Evolutionary conservation across 1,140 invertebrate genomes (phyloP), one percentile per base, ranked within the genome.

Genomic region (Stenopsyche tienmushanensis): DNA sequence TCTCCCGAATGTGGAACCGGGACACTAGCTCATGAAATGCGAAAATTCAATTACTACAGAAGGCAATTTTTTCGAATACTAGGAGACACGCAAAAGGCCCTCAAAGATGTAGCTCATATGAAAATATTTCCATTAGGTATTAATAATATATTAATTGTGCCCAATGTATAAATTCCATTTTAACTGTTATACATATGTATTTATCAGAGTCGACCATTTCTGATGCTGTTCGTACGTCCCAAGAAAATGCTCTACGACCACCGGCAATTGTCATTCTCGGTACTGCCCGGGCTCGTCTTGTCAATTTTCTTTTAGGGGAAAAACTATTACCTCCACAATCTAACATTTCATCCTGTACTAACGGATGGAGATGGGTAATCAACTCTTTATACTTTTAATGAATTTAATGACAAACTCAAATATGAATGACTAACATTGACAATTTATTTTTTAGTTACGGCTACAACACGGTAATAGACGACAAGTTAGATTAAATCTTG

Each of bases 291-390:
- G 89, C 88, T 2, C 76, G 85, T 9, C 75, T 93, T 39, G 82
- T 91, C 1, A 92, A 93, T 75, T 84, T 85, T 70, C 77, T 93
- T 23, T 80, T 93, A 47, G 85, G 84, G 1, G 76, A 82, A 64
- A 76, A 82, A 34, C 77, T 90, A 52, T 75, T 93, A 17, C 90
- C 90, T 0, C 59, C 82, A 8, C 81, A 83, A 34, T 78, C 74
- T 10, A 72, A 74, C 44, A 21, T 57, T 0, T n/a, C 44, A 10
- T 24, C 72, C 0, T 52, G 73, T 13, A 74, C 76, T 0, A 73
- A 73, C 20, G 75, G 76, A 0, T 90, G 88, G 82, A 77, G 89
- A 75, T 89, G 88, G 86, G 85, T 92, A 68, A 83, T 5, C 41
- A 20, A 39, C 41, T 55, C 17, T 3, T 63, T 17, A 47, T n/a